Evolutionary conservation across 2,797 vertebrate species (phyloP), one percentile per base, ranked within the genome.

Genomic region (Corythornis leucogaster): DNA sequence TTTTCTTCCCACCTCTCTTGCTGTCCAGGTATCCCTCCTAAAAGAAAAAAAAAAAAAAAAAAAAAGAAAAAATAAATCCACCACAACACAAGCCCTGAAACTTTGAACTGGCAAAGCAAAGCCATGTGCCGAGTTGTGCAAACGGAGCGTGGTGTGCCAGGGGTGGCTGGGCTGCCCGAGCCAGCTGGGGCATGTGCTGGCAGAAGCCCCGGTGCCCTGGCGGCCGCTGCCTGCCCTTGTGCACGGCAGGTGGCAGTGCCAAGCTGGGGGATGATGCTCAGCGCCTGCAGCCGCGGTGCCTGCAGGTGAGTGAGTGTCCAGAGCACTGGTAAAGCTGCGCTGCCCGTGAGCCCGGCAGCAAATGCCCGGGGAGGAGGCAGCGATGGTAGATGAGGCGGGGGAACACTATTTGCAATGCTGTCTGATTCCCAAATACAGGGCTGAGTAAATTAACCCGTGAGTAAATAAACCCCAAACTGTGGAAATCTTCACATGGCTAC

Each of bases 401-500:
- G 82, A 89, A 81, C 48, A 63, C 35, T n/a, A 28, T 89, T 71
- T 48, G n/a, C 80, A 66, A 11, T 63, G 57, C 87, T 85, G 68
- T 80, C 86, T 40, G 58, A 71, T 64, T 89, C 82, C 38, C 58
- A 85, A 9, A 71, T 79, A 63, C 5, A 67, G 30, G 66, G 43
- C 59, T 77, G 71, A 82, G 90, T 89, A 85, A 94, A 94, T 92
- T 83, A 94, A 92, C 84, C 43, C 69, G 4, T 76, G 71, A 92
- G 86, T 87, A 96, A 96, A 92, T 87, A 95, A 94, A 78, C 43
- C 58, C 59, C 79, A n/a, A 92, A 79, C 62, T 48, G 85, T 91
- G 75, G 81, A 91, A 92, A 82, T 91, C 92, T 87, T 91, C 48
- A 8, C 90, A 76, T 64, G 86, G 90, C 82, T 90, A 61, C 69